Evolutionary conservation across 2,113 vertebrate species (phyloP).

Genomic region (Gadus macrocephalus): DNA sequence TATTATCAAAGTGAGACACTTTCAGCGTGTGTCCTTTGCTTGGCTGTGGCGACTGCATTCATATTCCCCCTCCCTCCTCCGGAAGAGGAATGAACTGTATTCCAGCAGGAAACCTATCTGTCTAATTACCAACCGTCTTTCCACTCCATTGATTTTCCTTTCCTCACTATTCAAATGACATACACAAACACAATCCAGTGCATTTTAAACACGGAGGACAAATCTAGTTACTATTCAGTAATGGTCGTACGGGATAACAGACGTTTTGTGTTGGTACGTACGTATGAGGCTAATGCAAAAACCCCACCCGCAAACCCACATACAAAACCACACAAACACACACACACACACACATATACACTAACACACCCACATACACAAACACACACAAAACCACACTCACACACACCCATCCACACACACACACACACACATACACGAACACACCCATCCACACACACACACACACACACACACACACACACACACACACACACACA

Average conservation of each 20-base stretch:
- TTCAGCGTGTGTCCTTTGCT: too few species aligned
- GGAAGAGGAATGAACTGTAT: slow-evolving; percentile 71
- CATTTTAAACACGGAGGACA: slow-evolving; percentile 82
- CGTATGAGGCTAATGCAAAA: slow-evolving; percentile 65
- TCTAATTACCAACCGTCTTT: slow-evolving; percentile 82
- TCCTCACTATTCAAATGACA: slow-evolving; percentile 83
- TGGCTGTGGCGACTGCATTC: neutral
- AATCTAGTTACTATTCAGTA: slow-evolving; percentile 84
- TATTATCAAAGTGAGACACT: too few species aligned
- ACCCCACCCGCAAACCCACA: slow-evolving; percentile 49
- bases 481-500: too few species aligned
- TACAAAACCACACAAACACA: too few species aligned
- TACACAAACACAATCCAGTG: slow-evolving; percentile 74
- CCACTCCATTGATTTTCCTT: slow-evolving; percentile 84
- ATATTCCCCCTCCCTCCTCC: slow-evolving; percentile 37
- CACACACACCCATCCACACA: too few species aligned
- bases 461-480: too few species aligned
- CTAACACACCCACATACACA: too few species aligned
- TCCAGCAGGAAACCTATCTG: slow-evolving; percentile 64
- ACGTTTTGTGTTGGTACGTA: slow-evolving; percentile 59
- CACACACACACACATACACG: too few species aligned
- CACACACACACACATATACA: too few species aligned
- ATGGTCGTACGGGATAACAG: slow-evolving; percentile 81
- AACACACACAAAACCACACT: too few species aligned
- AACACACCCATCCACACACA: too few species aligned